Evolutionary conservation across 2,113 vertebrate species (phyloP).

Genomic region (Brevimyrus niger): DNA sequence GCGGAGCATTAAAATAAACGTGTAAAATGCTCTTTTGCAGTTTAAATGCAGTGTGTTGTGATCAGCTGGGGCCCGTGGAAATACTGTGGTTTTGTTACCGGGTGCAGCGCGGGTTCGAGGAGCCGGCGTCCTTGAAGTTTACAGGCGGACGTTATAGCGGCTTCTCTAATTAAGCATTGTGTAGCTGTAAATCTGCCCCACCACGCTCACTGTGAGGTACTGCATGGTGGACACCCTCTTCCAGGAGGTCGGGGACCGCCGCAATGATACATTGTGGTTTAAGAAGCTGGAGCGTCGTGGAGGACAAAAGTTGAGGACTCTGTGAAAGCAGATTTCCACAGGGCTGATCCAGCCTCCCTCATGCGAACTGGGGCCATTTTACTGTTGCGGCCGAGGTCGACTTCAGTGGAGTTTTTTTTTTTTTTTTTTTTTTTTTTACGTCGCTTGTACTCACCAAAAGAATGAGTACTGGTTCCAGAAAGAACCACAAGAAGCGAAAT

Average conservation of each 20-base stretch:
- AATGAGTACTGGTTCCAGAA: slow-evolving; percentile 50
- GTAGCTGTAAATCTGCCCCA: slow-evolving; percentile 53
- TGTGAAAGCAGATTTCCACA: slow-evolving; percentile 47
- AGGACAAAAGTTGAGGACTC: slow-evolving; percentile 44
- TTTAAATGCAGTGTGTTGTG: slow-evolving; percentile 24
- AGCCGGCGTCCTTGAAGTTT: slow-evolving; percentile 41
- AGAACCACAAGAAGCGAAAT: slow-evolving; percentile 54
- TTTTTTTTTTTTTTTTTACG: slow-evolving; percentile 47
- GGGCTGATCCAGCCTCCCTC: slow-evolving; percentile 40
- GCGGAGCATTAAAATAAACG: slow-evolving; percentile 8
- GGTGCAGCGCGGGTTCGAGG: slow-evolving; percentile 21
- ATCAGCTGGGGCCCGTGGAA: slow-evolving; percentile 30
- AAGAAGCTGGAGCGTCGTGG: slow-evolving; percentile 11
- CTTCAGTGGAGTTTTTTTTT: slow-evolving; percentile 56
- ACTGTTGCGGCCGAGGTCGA: slow-evolving; percentile 57
- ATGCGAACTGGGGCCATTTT: slow-evolving; percentile 46
- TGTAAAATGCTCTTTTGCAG: slow-evolving; percentile 23
- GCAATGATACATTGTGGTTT: slow-evolving; percentile 30
- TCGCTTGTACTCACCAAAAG: slow-evolving; percentile 33
- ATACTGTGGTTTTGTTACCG: slow-evolving; percentile 24
- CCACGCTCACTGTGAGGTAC: slow-evolving; percentile 16
- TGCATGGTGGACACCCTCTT: slow-evolving; percentile 36
- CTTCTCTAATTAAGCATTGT: slow-evolving; percentile 58
- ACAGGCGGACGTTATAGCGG: slow-evolving; percentile 51
- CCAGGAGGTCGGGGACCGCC: slow-evolving; percentile 25